These are phyloP conservation scores for Nansenia antarctica DNA, from an alignment of 2,113 vertebrate genomes.

Conservation along the genomic window DNA sequence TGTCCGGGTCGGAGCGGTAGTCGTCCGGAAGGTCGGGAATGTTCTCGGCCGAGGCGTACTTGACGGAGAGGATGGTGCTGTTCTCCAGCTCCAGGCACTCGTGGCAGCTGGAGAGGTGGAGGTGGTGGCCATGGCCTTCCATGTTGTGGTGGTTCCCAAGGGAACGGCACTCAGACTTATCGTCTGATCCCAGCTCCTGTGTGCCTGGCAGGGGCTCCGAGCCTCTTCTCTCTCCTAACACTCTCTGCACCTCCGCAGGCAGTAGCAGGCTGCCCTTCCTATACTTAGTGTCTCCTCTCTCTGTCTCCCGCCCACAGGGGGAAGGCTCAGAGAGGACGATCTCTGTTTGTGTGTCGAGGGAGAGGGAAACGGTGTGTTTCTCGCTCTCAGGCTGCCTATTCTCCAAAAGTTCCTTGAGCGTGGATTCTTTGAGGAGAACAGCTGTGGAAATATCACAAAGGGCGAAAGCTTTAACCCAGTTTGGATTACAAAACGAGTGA, in stretches of 20 bases:
- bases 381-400: constrained; percentile 24
- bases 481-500: constrained; percentile 5
- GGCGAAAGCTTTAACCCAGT: neutral
- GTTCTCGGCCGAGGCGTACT: constrained; percentile 85
- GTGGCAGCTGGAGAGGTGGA: constrained; percentile 90
- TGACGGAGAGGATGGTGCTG: constrained; percentile 92
- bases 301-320: neutral
- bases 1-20: constrained; percentile 16
- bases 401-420: constrained; percentile 64
- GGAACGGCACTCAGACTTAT: constrained; percentile 1
- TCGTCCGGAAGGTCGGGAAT: constrained; percentile 84
- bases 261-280: constrained; percentile 49
- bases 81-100: constrained; percentile 92
- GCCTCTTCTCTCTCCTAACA: constrained; percentile 39
- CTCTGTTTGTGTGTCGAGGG: neutral
- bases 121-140: constrained; percentile 68
- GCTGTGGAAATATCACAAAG: constrained; percentile 66
- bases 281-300: neutral
- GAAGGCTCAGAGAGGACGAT: neutral
- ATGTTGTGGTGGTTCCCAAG: constrained; percentile 54
- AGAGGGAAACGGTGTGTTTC: neutral
- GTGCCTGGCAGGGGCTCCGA: constrained; percentile 43
- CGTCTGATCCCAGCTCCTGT: constrained; percentile 17
- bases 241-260: constrained; percentile 12
- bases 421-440: constrained; percentile 78